phyloP scores from a whole-genome alignment of 1,140 invertebrate genomes.

The Asobara japonica region DNA sequence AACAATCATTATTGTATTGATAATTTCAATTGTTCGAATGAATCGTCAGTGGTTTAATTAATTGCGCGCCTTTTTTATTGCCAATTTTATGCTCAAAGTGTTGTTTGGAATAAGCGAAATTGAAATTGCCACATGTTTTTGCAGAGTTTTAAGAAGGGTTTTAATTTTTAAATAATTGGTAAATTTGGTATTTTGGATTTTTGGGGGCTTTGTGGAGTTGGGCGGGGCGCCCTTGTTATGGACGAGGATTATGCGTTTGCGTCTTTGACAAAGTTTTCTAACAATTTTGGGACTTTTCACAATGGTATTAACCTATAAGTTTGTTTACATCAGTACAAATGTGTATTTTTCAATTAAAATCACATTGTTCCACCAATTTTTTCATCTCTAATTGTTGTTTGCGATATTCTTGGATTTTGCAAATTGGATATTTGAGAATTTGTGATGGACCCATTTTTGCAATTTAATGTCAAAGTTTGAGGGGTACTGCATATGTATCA shows the following conservation, averaged over 20 bases:
- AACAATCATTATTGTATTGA: conserved; percentile 36
- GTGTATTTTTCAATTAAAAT: conserved; percentile 70
- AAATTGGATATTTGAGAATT: conserved; percentile 67
- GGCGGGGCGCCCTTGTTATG: conserved; percentile 49
- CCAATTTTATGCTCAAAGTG: conserved; percentile 37
- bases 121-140: conserved; percentile 50
- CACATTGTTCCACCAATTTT: conserved; percentile 67
- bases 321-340: conserved; percentile 72
- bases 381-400: conserved; percentile 61
- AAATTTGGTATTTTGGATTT: conserved; percentile 16
- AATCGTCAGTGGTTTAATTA: not conserved
- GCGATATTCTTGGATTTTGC: conserved; percentile 59
- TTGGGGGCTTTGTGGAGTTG: conserved; percentile 40
- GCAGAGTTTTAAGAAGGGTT: conserved; percentile 17
- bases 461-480: conserved; percentile 73
- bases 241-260: conserved; percentile 40
- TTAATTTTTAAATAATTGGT: conserved; percentile 42
- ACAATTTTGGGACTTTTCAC: conserved; percentile 46
- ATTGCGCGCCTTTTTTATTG: not conserved
- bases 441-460: conserved; percentile 77
- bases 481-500: conserved; percentile 2
- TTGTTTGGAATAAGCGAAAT: conserved; percentile 61
- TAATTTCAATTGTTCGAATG: not conserved
- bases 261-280: conserved; percentile 44
- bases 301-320: conserved; percentile 61